A percentile compares a stretch with the other conserved stretches of the same genome.
These are phyloP conservation scores for Melitaea cinxia DNA, from an alignment of 1,140 invertebrate genomes.

Conservation along the genomic window DNA sequence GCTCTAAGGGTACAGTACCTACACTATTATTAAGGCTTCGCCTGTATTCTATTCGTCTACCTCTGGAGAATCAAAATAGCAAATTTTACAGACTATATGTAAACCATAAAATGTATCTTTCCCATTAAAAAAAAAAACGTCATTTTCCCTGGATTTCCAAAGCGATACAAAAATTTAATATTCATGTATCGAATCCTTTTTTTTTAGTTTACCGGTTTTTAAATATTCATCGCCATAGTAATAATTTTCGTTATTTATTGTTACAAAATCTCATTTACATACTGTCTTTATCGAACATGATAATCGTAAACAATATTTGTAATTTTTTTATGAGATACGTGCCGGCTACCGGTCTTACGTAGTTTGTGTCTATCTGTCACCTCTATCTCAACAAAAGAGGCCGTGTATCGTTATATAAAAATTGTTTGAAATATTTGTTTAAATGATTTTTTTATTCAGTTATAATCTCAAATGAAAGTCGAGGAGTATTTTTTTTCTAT, in stretches of 20 bases:
- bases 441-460: too few relatives aligned
- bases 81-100: too few relatives aligned
- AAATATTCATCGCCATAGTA: neutral
- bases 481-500: too few relatives aligned
- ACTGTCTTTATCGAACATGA: neutral
- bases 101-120: too few relatives aligned
- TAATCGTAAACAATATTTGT: neutral
- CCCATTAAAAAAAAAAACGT: too few relatives aligned
- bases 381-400: neutral
- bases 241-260: neutral
- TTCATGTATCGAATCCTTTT: neutral
- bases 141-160: too few relatives aligned
- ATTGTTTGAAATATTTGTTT: neutral
- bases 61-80: too few relatives aligned
- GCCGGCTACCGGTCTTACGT: neutral
- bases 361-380: neutral
- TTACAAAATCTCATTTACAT: slow-evolving; percentile 1
- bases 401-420: neutral
- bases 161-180: too few relatives aligned
- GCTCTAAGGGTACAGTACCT: too few relatives aligned
- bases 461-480: too few relatives aligned
- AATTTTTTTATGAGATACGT: neutral
- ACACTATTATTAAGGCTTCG: too few relatives aligned
- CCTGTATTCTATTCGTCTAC: too few relatives aligned
- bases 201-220: neutral